These are phyloP conservation scores for Strigops habroptila DNA, from an alignment of 2,113 vertebrate genomes.

Conservation along the genomic window DNA sequence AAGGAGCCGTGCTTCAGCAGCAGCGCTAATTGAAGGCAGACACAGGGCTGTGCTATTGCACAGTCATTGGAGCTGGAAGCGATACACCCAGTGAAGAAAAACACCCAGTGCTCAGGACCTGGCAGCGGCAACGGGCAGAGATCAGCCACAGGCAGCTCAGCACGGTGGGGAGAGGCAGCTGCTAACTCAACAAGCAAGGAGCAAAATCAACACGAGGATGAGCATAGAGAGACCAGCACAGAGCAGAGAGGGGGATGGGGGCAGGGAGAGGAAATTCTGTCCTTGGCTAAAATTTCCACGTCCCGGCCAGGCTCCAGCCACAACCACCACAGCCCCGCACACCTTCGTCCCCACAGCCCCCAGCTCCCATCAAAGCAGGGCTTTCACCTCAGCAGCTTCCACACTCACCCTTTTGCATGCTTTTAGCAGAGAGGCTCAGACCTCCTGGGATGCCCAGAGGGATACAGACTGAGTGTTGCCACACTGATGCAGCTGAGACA, in stretches of 20 bases:
- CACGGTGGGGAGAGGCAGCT: rapidly evolving
- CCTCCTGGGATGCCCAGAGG: neutral
- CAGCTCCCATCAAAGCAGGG: neutral
- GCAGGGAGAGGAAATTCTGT: neutral
- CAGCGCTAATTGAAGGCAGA: neutral
- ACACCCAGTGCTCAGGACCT: neutral
- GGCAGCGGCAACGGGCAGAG: rapidly evolving
- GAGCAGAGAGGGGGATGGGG: neutral
- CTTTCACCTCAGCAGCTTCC: neutral
- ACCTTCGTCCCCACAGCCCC: neutral
- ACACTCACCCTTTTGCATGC: rapidly evolving
- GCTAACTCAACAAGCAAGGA: rapidly evolving
- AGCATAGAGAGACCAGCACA: neutral
- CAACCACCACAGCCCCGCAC: neutral
- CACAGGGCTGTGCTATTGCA: neutral
- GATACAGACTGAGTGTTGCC: neutral
- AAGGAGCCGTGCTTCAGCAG: neutral
- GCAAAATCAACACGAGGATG: neutral
- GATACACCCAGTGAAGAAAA: neutral
- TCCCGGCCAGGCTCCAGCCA: neutral
- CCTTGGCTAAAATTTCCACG: neutral
- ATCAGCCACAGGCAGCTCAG: neutral
- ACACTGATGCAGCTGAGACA: neutral
- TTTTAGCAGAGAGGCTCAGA: neutral
- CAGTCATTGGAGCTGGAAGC: neutral